Evolutionary conservation across 2,888 invertebrate genomes (phyloP), one percentile per base, ranked within the genome.

Genomic region (Adelognathus sp.): DNA sequence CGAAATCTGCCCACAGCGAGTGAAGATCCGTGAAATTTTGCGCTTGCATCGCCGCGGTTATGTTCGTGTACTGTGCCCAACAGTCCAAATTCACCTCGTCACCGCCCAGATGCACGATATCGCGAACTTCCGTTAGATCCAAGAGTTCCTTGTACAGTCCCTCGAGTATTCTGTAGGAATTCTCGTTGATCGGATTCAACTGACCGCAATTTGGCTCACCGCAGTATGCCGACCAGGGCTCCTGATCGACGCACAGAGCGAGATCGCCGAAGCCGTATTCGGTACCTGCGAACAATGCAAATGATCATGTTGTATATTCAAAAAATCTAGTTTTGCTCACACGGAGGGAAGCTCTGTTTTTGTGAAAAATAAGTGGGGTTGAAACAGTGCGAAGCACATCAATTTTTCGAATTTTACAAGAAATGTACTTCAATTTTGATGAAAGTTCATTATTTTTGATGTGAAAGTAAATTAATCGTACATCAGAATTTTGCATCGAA

Each of bases 181-280:
- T 94, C 50, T 95, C 95, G 89, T 97, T 97, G 81, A 95, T 94
- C 1, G 97, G 96, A 92, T 97, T 97, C 36, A 97, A 92, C 88
- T 97, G 97, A 0, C 97, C 97, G 88, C 97, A 97, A 0, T 97
- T 97, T 3, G 97, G 97, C 89, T 97, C 97, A 11, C 96, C 96
- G 89, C 96, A 95, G 91, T 95, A 96, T 39, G 94, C 92, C 84
- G 94, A 94, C 96, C 96, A 97, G 0, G 96, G 96, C 84, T 95
- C 95, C 61, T 95, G 94, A 89, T 97, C 97, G 9, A 97, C 94
- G 90, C 97, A 97, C 79, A 97, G 93, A 7, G 96, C 96, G 39
- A 97, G 92, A 71, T 96, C 95, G 0, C 97, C 97, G 64, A 96
- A 92, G 0, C 96, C 96, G 70, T 95, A 94, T 69, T 94, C 92